Conservation (phyloP, 2,797 vertebrate genomes). For the Labeo calbasu region DNA sequence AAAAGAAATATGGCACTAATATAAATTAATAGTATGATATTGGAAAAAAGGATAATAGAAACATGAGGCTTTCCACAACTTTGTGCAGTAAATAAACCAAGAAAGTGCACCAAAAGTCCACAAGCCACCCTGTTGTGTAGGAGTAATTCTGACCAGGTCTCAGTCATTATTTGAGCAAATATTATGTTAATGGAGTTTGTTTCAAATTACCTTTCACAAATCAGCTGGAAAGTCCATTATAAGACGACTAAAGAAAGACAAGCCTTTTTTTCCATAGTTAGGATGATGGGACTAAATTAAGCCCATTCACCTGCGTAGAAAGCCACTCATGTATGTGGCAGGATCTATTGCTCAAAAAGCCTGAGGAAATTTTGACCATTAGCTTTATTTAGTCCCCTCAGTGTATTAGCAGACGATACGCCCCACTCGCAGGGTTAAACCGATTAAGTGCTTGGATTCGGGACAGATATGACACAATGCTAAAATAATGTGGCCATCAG, state of each 20-base stretch:
- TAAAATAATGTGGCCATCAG: constrained; percentile 67
- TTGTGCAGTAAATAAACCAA: constrained; percentile 12
- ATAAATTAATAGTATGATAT: neutral
- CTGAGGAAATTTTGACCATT: constrained; percentile 58
- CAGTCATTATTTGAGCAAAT: constrained; percentile 2
- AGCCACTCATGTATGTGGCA: constrained; percentile 23
- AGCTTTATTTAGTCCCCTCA: constrained; percentile 58
- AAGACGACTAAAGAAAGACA: constrained; percentile 36
- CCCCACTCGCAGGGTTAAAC: constrained; percentile 76
- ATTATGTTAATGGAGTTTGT: constrained; percentile 4
- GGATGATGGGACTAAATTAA: constrained; percentile 45
- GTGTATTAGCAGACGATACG: constrained; percentile 76
- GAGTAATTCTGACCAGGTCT: constrained; percentile 16
- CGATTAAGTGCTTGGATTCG: constrained; percentile 76
- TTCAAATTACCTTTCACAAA: constrained; percentile 23
- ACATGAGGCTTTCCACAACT: neutral
- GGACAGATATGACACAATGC: constrained; percentile 79
- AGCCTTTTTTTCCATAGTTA: constrained; percentile 21
- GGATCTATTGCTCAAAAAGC: constrained; percentile 41
- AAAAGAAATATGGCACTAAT: neutral
- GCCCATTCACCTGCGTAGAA: constrained; percentile 10
- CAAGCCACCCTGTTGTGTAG: neutral
- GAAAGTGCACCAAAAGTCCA: neutral
- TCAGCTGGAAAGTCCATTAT: constrained; percentile 37
- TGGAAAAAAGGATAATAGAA: neutral